Evolutionary conservation across 2,113 vertebrate species (phyloP).

Genomic region (Xiphorhynchus elegans): DNA sequence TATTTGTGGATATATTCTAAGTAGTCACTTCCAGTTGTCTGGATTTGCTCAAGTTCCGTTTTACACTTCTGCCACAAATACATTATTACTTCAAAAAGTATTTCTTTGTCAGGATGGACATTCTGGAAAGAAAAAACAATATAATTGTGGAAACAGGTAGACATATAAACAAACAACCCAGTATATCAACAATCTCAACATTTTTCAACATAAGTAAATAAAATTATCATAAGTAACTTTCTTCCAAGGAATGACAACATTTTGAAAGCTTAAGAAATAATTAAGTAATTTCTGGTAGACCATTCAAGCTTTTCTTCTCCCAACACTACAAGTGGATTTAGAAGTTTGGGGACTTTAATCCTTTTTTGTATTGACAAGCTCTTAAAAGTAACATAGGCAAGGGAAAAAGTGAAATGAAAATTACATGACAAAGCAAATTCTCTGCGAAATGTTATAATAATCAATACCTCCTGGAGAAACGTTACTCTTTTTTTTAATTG

Average conservation of each 20-base stretch:
- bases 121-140: conserved; percentile 69
- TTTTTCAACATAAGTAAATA: background rate
- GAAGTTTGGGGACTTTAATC: background rate
- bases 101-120: conserved; percentile 80
- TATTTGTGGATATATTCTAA: conserved; percentile 67
- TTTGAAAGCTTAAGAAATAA: background rate
- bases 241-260: background rate
- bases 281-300: background rate
- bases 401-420: background rate
- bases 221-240: background rate
- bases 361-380: background rate
- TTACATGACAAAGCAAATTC: background rate
- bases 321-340: background rate
- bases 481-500: background rate
- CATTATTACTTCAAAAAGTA: conserved; percentile 79
- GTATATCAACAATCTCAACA: background rate
- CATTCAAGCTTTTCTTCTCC: background rate
- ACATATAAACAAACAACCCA: background rate
- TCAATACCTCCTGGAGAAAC: background rate
- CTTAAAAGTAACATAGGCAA: background rate
- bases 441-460: background rate
- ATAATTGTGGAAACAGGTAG: background rate
- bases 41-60: conserved; percentile 71
- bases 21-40: conserved; percentile 56
- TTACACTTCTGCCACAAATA: conserved; percentile 89